These are phyloP conservation scores for Cactoblastis cactorum DNA, from an alignment of 2,888 invertebrate genomes.

Conservation along the genomic window DNA sequence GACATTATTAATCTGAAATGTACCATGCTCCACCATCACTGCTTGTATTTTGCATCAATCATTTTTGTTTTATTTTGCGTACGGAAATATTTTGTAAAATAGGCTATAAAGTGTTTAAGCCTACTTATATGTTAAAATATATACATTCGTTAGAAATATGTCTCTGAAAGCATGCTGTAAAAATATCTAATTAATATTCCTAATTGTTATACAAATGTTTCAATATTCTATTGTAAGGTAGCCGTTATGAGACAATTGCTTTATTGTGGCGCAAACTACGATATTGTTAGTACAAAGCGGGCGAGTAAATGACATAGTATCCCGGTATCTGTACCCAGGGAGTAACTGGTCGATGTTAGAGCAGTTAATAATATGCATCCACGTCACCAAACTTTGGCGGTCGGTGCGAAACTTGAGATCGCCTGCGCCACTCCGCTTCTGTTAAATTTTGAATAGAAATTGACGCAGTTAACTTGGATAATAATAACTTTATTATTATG, in stretches of 20 bases:
- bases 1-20: too few species aligned
- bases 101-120: too few species aligned
- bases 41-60: too few species aligned
- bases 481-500: not conserved
- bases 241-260: not conserved
- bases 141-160: too few species aligned
- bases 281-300: conserved; percentile 2
- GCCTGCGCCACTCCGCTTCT: conserved; percentile 3
- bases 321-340: conserved; percentile 6
- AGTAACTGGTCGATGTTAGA: conserved; percentile 4
- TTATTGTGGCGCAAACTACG: not conserved
- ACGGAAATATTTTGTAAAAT: too few species aligned
- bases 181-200: too few species aligned
- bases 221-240: not conserved
- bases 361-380: conserved; percentile 10
- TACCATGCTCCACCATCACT: too few species aligned
- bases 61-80: too few species aligned
- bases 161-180: too few species aligned
- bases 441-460: conserved; percentile 6
- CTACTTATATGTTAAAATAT: too few species aligned
- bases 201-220: too few species aligned
- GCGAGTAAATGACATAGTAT: not conserved
- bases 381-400: conserved; percentile 11
- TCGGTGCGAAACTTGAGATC: conserved; percentile 4
- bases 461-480: not conserved